Evolutionary conservation across 2,113 vertebrate species (phyloP).

Genomic region (Etia nguti): DNA sequence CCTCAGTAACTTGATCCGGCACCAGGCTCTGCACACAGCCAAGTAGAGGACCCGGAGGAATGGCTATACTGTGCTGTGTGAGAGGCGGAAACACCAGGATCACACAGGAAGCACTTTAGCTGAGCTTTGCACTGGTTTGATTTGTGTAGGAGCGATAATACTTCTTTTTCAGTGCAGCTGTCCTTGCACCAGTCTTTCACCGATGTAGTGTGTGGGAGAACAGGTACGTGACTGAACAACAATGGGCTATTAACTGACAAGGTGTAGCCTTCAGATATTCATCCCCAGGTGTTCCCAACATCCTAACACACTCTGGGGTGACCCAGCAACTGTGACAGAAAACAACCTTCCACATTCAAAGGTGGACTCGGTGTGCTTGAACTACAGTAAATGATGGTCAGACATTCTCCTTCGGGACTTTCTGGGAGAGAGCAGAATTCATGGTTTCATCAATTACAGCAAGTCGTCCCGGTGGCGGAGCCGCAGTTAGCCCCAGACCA

Average conservation of each 20-base stretch:
- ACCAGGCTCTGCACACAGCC: conserved; percentile 37
- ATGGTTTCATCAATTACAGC: background rate
- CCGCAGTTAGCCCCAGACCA: background rate
- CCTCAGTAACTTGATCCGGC: conserved; percentile 48
- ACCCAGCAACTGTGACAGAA: background rate
- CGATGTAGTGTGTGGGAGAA: background rate
- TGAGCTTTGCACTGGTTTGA: background rate
- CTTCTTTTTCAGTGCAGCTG: background rate
- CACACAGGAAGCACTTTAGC: background rate
- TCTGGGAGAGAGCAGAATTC: background rate
- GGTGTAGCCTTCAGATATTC: background rate
- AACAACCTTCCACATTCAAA: background rate
- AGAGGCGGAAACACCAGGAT: background rate
- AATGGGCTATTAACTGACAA: background rate
- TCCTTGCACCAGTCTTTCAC: background rate
- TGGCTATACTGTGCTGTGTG: background rate
- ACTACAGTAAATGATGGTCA: background rate
- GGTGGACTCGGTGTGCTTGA: background rate
- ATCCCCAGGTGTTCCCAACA: background rate
- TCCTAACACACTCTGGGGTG: background rate
- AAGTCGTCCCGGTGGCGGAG: background rate
- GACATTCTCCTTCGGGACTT: background rate
- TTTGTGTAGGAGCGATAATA: background rate
- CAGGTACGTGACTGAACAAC: background rate
- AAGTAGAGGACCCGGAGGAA: background rate